Base-by-base conservation (phyloP, 2,113 vertebrate species). In the Antechinus flavipes region DNA sequence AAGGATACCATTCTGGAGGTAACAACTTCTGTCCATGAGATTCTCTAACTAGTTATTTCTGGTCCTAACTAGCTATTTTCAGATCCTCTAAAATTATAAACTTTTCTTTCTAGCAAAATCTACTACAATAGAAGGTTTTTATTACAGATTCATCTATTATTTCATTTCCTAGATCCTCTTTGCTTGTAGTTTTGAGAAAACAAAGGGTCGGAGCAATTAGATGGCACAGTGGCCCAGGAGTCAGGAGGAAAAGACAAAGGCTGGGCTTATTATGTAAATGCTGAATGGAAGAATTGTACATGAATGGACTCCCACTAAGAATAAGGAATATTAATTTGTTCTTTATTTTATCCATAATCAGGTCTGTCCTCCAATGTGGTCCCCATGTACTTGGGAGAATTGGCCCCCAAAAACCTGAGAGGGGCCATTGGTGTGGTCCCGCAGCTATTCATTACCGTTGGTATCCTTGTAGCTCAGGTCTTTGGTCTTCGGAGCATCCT, bases 321-420 rank as follows among this genome's bases (percentile, higher is more conserved):
- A 61, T 93, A 0, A 92, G 10, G 0, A 2, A n/a, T 49, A 26
- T 95, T 90, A 49, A 93, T 0, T 0, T 0, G 46, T 42, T 91
- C 42, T 91, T 89, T 14, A 0, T 26, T 46, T 58, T 47, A 0
- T 91, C 92, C 94, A 61, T 12, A 47, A 42, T 90, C 95, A 99
- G 99, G 99, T 58, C 97, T 99, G 95, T 99, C 99, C 5, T 99
- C 99, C 97, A 99, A 97, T 0, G 99, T 99, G 91, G 99, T 99
- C 93, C 99, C 99, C 16, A 99, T 99, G 99, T 99, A 99, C 98
- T 96, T 99, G 52, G 99, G 99, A n/a, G 99, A 99, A 96, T 97
- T 99, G 55, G 97, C 99, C 53, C 99, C 99, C 0, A 99, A 98
- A 97, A 99, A 99, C 97, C 98, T 99, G 93, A 98, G 99, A 96